phyloP scores from a whole-genome alignment of 2,888 invertebrate genomes.

The Plusia festucae region DNA sequence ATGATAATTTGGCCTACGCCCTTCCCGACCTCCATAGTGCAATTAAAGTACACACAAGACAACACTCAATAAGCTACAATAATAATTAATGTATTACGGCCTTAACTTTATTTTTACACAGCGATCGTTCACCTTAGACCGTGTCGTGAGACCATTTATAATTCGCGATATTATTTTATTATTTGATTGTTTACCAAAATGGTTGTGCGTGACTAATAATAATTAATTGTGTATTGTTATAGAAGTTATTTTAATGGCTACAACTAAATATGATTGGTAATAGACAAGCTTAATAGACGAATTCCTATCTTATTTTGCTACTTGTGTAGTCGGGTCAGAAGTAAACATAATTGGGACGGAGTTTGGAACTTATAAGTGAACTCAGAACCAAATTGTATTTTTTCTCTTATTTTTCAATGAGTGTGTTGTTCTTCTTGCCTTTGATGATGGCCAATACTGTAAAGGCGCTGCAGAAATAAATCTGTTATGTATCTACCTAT shows the following conservation, averaged over 20 bases:
- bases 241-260: neutral
- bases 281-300: neutral
- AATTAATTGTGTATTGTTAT: slow-evolving; percentile 45
- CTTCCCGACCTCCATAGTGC: slow-evolving; percentile 28
- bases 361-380: too few relatives aligned
- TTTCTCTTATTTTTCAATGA: too few relatives aligned
- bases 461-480: too few relatives aligned
- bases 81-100: slow-evolving; percentile 67
- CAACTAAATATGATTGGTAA: neutral
- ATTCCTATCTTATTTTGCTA: neutral
- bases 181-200: slow-evolving; percentile 45
- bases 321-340: neutral
- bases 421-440: too few relatives aligned
- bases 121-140: slow-evolving; percentile 69
- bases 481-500: too few relatives aligned
- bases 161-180: slow-evolving; percentile 44
- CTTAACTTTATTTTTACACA: slow-evolving; percentile 77
- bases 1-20: slow-evolving; percentile 9
- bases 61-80: slow-evolving; percentile 44
- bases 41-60: slow-evolving; percentile 32
- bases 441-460: too few relatives aligned
- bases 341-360: too few relatives aligned
- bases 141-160: slow-evolving; percentile 44
- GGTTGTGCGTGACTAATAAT: slow-evolving; percentile 43
- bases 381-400: too few relatives aligned